Percentiles rank a stretch among this genome's conserved stretches.
phyloP scores from a whole-genome alignment of 2,888 invertebrate species.

The Pammene fasciana region DNA sequence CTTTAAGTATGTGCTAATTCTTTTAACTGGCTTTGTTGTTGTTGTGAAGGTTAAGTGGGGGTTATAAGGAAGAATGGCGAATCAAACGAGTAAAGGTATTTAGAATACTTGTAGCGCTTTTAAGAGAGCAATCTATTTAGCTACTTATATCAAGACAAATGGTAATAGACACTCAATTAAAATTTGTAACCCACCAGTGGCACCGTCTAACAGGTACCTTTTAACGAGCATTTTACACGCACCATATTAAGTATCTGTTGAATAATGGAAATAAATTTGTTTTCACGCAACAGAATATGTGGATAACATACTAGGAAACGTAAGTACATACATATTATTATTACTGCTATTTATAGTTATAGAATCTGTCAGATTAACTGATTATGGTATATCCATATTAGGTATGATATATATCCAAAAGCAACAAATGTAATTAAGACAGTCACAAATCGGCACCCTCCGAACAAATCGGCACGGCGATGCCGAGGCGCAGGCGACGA shows the following conservation, averaged over 20 bases:
- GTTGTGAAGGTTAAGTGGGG: too few species aligned
- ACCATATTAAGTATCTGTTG: conserved; percentile 53
- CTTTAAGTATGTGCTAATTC: too few species aligned
- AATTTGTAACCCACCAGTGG: conserved; percentile 19
- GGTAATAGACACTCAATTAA: not conserved
- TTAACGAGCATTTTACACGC: conserved; percentile 52
- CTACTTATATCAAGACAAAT: not conserved
- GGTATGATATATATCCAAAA: not conserved
- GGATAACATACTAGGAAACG: conserved; percentile 50
- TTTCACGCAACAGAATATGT: conserved; percentile 59
- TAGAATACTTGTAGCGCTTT: too few species aligned
- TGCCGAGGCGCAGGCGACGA: conserved; percentile 51
- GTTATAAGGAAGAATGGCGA: too few species aligned
- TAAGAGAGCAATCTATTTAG: not conserved
- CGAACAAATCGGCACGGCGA: conserved; percentile 47
- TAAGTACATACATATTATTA: conserved; percentile 50
- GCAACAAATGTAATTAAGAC: conserved; percentile 9
- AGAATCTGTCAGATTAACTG: not conserved
- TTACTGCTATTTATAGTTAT: conserved; percentile 21
- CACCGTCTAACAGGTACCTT: conserved; percentile 43
- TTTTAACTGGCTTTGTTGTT: too few species aligned
- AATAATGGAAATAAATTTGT: conserved; percentile 56
- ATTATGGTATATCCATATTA: not conserved
- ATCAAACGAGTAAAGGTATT: too few species aligned
- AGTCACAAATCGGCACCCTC: conserved; percentile 47